Base-by-base conservation (phyloP, 2,888 invertebrate species). In the Exephanes ischioxanthus region DNA sequence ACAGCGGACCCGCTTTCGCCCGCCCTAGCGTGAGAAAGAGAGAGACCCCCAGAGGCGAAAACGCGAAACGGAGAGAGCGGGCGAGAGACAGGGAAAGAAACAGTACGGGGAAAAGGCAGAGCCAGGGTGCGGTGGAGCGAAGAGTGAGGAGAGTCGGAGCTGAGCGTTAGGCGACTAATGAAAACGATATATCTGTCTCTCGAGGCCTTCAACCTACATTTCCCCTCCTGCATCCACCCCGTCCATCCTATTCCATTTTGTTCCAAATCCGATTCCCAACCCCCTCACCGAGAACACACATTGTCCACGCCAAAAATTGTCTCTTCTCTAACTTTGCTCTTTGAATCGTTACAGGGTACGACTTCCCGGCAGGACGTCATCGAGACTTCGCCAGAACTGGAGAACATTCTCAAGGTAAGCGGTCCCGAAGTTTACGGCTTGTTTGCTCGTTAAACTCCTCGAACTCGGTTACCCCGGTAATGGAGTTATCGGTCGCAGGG, bases 351-450 rank as follows among this genome's bases (percentile, higher is more conserved):
- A 71, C 91, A 94, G 94, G 93, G 90, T 82, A 91, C 94, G 88
- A 94, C 89, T 81, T 90, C 93, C 87, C 91, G 94, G 89, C 93
- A 93, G 82, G 92, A 92, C 82, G 94, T 95, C 90, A 95, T 95
- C 90, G 95, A 95, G 92, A 95, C 95, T 92, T 95, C 95, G 89
- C 95, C 95, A 88, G 94, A 95, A 90, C 95, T 96, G 93, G 96
- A 96, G 93, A 95, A 95, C 94, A 96, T 96, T 93, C 94, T 96
- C 92, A 96, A 96, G 95, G 96, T 96, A 93, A 94, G 92, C 53
- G 48, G 22, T 53, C 51, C 37, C 22, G 48, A 51, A 77, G 68
- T 86, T 80, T 82, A 82, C 85, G 63, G 26, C 16, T 37, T 37
- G 51, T 76, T 76, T 51, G 14, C 33, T 9, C 22, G 66, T 37